Base-by-base conservation (phyloP, 2,113 vertebrate species). In the Melanerpes aurifrons region DNA sequence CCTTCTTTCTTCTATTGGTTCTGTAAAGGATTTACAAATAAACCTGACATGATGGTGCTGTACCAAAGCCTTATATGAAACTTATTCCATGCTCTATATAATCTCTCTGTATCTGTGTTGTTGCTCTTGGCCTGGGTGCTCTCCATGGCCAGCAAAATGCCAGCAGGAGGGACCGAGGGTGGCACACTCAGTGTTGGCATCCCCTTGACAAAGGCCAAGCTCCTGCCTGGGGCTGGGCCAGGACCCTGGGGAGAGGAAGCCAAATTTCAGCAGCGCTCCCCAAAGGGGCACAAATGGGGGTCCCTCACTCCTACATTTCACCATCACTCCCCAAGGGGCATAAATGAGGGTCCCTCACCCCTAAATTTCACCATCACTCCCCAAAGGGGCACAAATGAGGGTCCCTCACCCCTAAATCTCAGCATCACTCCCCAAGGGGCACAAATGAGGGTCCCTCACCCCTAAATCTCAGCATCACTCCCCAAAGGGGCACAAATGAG, bases 31-130 rank as follows among this genome's bases (percentile, higher is more conserved):
- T 97, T 96, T 97, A 97, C 96, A 96, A 95, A 94, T 96, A 96
- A 97, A 95, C 96, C 94, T 93, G 97, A 97, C 97, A 97, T 96
- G 93, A 97, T 95, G 98, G 98, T 98, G 98, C 98, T 98, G 97
- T 98, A 98, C 98, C 98, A 98, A 98, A 98, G 98, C 98, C 98
- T 98, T 98, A 98, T 89, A 96, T 28, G 68, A 97, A 94, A 97
- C 96, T 96, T 96, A 96, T 32, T 97, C 97, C 87, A 70, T 59
- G 87, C 92, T 97, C 96, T 97, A 66, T 96, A 67, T 95, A 91
- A 96, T 96, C 96, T 96, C 95, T 96, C 95, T 97, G 75, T 96
- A 96, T 94, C 94, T 96, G 96, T 93, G 79, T 94, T 69, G 91
- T 96, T 97, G 94, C 95, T 97, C 86, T 96, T 48, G 92, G 96